Base-by-base conservation (phyloP, 2,113 vertebrate genomes). In the Dasypus novemcinctus region DNA sequence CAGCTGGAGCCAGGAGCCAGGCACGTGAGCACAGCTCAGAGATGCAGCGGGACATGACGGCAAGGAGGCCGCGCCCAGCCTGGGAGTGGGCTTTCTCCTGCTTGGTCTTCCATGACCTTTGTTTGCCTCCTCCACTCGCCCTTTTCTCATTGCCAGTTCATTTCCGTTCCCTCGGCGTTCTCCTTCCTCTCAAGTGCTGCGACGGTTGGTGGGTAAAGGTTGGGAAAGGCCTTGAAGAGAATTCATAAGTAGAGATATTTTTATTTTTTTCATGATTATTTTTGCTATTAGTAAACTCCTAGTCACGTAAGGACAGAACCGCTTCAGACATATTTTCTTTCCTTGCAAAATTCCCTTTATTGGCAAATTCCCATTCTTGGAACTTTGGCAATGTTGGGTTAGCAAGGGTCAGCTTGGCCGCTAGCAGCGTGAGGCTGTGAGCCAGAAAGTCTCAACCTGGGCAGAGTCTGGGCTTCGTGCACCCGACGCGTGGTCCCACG, bases 401-500 rank as follows among this genome's bases (percentile, higher is more conserved):
- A 33, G 17, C 33, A 29, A 46, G 52, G 4, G 63, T 79, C 21
- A 36, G 0, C 33, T 27, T n/a, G n/a, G 69, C n/a, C 54, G 52
- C 18, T 12, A 33, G n/a, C 72, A n/a, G 33, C 54, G 41, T 41
- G 52, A 86, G 64, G n/a, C 81, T 27, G 17, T 1, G 0, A 43
- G 36, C 33, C 57, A 64, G 57, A 2, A 83, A 27, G n/a, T 63
- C 49, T 80, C 31, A 54, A n/a, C 68, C 43, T n/a, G 33, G 57
- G 23, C 46, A 59, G 54, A 66, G 57, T 41, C 4, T 41, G 20
- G 92, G 17, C 29, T 25, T 18, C 1, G 0, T 3, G 41, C 20
- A 13, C 59, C 17, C 36, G 1, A 0, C 71, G 9, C 13, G 0
- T 4, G 1, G 21, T 31, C 12, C 29, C 54, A 7, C 29, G 5